phyloP scores from a whole-genome alignment of 2,797 vertebrate species.

The Sibirionetta formosa region DNA sequence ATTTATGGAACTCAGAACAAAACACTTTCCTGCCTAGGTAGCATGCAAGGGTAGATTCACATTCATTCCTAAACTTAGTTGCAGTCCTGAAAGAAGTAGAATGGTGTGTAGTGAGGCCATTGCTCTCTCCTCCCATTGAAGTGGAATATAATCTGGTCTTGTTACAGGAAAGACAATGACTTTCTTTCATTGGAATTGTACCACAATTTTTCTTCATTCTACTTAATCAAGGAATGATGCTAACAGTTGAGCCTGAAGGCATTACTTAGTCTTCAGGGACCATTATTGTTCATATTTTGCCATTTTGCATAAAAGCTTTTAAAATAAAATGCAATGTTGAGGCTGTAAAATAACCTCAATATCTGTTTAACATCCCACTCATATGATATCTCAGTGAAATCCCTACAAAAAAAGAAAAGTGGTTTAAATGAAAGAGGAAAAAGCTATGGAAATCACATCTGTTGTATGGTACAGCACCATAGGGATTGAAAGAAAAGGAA shows the following conservation, averaged over 20 bases:
- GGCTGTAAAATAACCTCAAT: not conserved
- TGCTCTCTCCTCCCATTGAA: not conserved
- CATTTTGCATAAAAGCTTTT: not conserved
- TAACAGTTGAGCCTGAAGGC: not conserved
- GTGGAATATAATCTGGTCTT: fast-evolving
- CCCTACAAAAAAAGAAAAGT: not conserved
- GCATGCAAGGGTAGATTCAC: not conserved
- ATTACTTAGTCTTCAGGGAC: not conserved
- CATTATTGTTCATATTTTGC: not conserved
- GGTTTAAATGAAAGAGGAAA: not conserved
- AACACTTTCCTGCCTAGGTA: not conserved
- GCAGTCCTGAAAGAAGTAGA: not conserved
- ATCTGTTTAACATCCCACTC: not conserved
- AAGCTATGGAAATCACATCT: not conserved
- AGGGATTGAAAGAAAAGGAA: not conserved
- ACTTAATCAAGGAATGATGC: not conserved
- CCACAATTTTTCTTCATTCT: not conserved
- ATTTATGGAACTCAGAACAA: not conserved
- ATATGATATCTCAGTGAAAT: not conserved
- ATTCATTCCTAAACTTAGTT: not conserved
- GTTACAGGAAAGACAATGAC: not conserved
- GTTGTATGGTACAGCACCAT: not conserved
- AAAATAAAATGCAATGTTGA: not conserved
- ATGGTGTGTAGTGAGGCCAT: not conserved
- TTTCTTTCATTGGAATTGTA: not conserved